Percentiles rank a stretch among this genome's conserved stretches.
phyloP scores from a whole-genome alignment of 2,797 vertebrate species.

The Florisuga fusca region DNA sequence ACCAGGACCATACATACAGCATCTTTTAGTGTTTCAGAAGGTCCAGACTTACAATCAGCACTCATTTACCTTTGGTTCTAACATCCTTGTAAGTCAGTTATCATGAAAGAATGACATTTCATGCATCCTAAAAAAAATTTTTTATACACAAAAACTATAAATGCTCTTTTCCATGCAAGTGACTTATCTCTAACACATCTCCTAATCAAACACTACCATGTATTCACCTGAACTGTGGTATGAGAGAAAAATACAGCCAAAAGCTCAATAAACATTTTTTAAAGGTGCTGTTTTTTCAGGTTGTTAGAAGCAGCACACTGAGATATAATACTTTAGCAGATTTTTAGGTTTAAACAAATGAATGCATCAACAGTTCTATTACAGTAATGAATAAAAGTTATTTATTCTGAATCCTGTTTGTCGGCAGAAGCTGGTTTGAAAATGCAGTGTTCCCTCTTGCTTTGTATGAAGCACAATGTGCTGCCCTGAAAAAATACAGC shows the following conservation, averaged over 20 bases:
- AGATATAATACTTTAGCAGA: neutral
- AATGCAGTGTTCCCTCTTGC: neutral
- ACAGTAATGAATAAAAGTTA: slow-evolving; percentile 6
- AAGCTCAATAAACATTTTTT: neutral
- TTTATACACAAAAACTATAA: slow-evolving; percentile 26
- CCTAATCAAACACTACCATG: neutral
- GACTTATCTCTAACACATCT: slow-evolving; percentile 13
- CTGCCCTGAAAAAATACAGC: neutral
- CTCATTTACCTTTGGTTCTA: slow-evolving; percentile 52
- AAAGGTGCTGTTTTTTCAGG: neutral
- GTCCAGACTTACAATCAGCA: slow-evolving; percentile 45
- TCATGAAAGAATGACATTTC: slow-evolving; percentile 30
- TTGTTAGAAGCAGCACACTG: neutral
- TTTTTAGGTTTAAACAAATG: slow-evolving; percentile 51
- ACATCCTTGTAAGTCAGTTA: slow-evolving; percentile 15
- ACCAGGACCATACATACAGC: neutral
- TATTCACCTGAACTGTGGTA: neutral
- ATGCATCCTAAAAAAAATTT: neutral
- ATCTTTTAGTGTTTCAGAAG: slow-evolving; percentile 47
- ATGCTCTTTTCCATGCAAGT: neutral
- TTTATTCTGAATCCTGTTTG: slow-evolving; percentile 29
- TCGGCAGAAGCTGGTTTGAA: slow-evolving; percentile 34
- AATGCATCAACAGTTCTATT: slow-evolving; percentile 18
- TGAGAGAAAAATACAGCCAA: slow-evolving; percentile 18
- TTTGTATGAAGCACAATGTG: neutral